phyloP scores from a whole-genome alignment of 2,797 vertebrate genomes.

The Momotus momota region DNA sequence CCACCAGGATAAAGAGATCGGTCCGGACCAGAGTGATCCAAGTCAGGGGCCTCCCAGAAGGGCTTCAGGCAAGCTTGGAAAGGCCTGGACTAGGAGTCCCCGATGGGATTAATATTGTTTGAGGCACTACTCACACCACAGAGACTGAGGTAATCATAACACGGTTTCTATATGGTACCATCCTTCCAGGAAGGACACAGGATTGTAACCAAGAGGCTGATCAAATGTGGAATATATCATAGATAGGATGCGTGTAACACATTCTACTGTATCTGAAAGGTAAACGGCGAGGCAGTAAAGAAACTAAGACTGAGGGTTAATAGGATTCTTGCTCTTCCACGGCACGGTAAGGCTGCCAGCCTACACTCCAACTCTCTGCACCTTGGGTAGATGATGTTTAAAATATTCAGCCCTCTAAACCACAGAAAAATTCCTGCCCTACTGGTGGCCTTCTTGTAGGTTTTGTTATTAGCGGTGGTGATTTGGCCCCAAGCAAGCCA shows the following conservation, averaged over 20 bases:
- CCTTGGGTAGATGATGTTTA: background rate
- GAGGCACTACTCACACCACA: background rate
- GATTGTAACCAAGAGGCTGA: background rate
- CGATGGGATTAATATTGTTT: background rate
- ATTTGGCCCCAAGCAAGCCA: conserved; percentile 32
- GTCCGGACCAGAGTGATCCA: background rate
- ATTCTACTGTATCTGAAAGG: background rate
- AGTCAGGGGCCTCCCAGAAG: background rate
- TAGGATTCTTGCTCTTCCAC: background rate
- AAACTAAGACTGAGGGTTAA: background rate
- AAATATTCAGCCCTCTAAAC: conserved; percentile 8
- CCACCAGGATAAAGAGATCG: background rate
- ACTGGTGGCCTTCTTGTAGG: conserved; percentile 34
- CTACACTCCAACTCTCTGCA: background rate
- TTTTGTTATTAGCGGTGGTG: conserved; percentile 43
- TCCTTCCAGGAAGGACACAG: background rate
- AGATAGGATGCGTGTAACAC: too few relatives aligned
- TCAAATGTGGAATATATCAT: background rate
- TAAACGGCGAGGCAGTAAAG: background rate
- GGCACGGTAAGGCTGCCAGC: background rate
- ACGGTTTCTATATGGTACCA: background rate
- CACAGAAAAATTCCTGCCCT: background rate
- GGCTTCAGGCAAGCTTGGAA: background rate
- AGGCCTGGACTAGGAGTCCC: background rate
- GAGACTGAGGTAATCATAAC: too few relatives aligned